Evolutionary conservation across 2,888 invertebrate genomes (phyloP).

Genomic region (Diarsia brunnea): DNA sequence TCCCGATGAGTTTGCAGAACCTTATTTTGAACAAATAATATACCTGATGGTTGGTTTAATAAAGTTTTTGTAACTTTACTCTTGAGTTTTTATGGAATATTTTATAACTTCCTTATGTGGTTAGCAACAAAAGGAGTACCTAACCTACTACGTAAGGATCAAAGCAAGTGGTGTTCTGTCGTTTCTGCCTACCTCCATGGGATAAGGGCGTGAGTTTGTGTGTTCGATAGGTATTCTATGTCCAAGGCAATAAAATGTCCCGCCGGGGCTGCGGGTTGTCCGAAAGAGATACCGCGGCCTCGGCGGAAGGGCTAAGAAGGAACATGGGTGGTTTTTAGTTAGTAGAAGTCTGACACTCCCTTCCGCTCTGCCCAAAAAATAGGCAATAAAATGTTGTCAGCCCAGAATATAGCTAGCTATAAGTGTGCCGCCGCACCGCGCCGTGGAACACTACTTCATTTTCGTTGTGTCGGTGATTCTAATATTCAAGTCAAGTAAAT

Average conservation of each 20-base stretch:
- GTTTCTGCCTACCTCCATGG: too few relatives aligned
- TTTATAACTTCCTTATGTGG: background rate
- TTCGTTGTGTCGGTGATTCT: background rate
- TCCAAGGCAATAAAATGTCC: background rate
- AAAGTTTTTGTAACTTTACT: slow-evolving; percentile 71
- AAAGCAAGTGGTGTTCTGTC: too few relatives aligned
- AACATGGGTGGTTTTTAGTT: too few relatives aligned
- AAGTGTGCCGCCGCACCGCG: background rate
- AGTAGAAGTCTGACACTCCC: too few relatives aligned
- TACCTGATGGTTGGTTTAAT: slow-evolving; percentile 73
- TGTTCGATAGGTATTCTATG: background rate
- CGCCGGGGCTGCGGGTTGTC: too few relatives aligned
- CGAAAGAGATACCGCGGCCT: too few relatives aligned
- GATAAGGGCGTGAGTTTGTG: too few relatives aligned
- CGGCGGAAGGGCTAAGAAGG: too few relatives aligned
- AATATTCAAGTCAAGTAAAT: background rate
- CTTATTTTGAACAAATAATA: slow-evolving; percentile 81
- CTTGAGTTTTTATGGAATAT: slow-evolving; percentile 15
- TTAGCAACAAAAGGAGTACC: too few relatives aligned
- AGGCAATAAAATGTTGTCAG: background rate
- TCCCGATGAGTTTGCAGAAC: slow-evolving; percentile 70
- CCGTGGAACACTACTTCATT: background rate
- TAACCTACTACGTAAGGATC: too few relatives aligned
- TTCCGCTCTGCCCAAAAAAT: too few relatives aligned
- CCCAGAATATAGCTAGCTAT: background rate